Evolutionary conservation across 2,113 vertebrate species (phyloP).

Genomic region (Ammodytes marinus): DNA sequence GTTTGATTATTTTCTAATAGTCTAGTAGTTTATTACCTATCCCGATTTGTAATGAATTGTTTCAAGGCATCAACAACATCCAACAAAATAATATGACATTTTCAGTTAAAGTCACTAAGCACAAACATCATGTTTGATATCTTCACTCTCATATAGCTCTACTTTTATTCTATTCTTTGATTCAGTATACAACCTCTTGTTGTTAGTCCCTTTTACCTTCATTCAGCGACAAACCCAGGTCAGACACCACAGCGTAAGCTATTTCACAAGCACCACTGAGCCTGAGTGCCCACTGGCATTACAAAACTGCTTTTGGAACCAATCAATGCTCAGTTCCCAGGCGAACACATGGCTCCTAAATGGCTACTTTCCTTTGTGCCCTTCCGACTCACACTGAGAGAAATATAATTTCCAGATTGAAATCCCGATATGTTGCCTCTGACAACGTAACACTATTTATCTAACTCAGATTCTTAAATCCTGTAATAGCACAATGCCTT

Average conservation of each 20-base stretch:
- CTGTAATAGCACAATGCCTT: conserved; percentile 54
- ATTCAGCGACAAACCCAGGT: not conserved
- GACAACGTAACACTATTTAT: not conserved
- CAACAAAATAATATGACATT: not conserved
- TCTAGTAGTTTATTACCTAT: not conserved
- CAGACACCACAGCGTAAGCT: conserved; percentile 3
- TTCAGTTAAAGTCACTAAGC: not conserved
- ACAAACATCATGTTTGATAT: not conserved
- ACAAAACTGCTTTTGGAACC: conserved; percentile 39
- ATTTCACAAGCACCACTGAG: conserved; percentile 44
- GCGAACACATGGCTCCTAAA: conserved; percentile 12
- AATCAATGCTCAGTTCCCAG: conserved; percentile 8
- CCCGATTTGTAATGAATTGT: too few species aligned
- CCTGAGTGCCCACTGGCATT: conserved; percentile 20
- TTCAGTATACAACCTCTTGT: not conserved
- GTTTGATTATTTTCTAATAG: not conserved
- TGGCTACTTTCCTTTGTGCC: conserved; percentile 20
- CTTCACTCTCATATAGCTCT: not conserved
- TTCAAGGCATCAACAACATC: not conserved
- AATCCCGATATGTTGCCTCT: not conserved
- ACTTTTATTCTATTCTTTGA: not conserved
- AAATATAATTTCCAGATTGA: conserved; percentile 16
- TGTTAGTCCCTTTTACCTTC: conserved; percentile 20
- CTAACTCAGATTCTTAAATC: conserved; percentile 51
- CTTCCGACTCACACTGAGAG: conserved; percentile 9